Percentiles rank a stretch among this genome's conserved stretches.
Conservation (phyloP, 2,113 vertebrate species). For the Hassar affinis region DNA sequence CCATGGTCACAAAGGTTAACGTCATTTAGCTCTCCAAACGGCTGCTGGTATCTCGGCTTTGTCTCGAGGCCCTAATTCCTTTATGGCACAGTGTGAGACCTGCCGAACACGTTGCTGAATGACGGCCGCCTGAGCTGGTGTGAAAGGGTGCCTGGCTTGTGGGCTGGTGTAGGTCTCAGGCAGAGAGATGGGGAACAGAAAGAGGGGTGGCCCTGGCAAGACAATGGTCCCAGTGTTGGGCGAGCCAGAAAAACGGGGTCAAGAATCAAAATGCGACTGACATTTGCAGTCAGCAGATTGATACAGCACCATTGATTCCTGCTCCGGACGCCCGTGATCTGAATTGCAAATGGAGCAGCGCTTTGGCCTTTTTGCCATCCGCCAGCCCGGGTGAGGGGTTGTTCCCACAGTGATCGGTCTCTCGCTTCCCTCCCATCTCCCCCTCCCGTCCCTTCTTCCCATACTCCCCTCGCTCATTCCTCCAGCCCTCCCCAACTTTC, state of each 20-base stretch:
- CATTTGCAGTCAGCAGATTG: slow-evolving; percentile 81
- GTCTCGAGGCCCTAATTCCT: slow-evolving; percentile 60
- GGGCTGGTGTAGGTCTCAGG: slow-evolving; percentile 76
- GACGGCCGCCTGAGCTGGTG: slow-evolving; percentile 66
- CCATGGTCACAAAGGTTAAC: slow-evolving; percentile 75
- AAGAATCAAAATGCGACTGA: slow-evolving; percentile 80
- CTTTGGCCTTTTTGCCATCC: slow-evolving; percentile 68
- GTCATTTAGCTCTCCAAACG: slow-evolving; percentile 65
- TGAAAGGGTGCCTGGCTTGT: slow-evolving; percentile 70
- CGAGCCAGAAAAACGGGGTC: slow-evolving; percentile 71
- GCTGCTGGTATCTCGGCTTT: slow-evolving; percentile 51
- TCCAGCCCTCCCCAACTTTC: slow-evolving; percentile 61
- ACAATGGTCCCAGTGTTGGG: slow-evolving; percentile 71
- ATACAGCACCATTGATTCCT: slow-evolving; percentile 79
- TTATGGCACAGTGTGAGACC: slow-evolving; percentile 68
- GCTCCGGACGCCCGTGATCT: slow-evolving; percentile 68
- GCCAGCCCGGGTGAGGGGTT: slow-evolving; percentile 60
- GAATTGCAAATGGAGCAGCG: slow-evolving; percentile 78
- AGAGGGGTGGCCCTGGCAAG: slow-evolving; percentile 57
- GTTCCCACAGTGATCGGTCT: slow-evolving; percentile 76
- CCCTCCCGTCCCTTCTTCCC: slow-evolving; percentile 64
- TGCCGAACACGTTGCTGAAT: slow-evolving; percentile 75
- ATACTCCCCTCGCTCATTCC: slow-evolving; percentile 67
- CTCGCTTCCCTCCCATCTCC: slow-evolving; percentile 59
- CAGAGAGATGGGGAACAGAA: slow-evolving; percentile 54